phyloP scores from a whole-genome alignment of 92 coral and sea anemone species.

The Phenganax stokvisi region DNA sequence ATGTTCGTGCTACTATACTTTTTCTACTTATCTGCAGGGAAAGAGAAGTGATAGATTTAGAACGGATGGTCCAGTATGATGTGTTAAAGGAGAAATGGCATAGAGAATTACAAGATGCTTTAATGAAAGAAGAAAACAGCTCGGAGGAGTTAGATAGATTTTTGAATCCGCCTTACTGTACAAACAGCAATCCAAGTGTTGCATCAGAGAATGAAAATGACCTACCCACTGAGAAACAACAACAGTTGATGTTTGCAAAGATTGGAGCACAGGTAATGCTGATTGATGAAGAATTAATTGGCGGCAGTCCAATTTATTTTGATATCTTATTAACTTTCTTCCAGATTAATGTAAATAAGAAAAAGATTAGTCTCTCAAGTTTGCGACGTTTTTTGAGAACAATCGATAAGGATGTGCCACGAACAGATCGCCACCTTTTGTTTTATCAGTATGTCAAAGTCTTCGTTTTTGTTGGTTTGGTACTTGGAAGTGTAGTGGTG shows the following conservation, averaged over 20 bases:
- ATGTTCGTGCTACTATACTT: background rate
- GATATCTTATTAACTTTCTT: background rate
- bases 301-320: background rate
- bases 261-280: slow-evolving; percentile 69
- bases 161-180: slow-evolving; percentile 53
- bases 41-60: slow-evolving; percentile 68
- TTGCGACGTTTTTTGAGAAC: slow-evolving; percentile 56
- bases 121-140: slow-evolving; percentile 28
- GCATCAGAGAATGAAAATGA: slow-evolving; percentile 35
- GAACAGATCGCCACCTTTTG: slow-evolving; percentile 79
- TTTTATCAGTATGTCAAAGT: slow-evolving; percentile 58
- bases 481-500: background rate
- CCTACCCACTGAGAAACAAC: slow-evolving; percentile 45
- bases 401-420: slow-evolving; percentile 95
- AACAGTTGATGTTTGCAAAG: slow-evolving; percentile 67
- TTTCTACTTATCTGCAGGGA: slow-evolving; percentile 50
- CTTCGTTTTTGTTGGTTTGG: background rate
- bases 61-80: slow-evolving; percentile 66
- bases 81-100: slow-evolving; percentile 85
- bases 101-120: slow-evolving; percentile 51
- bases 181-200: background rate
- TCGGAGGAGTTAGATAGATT: slow-evolving; percentile 40
- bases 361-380: slow-evolving; percentile 51
- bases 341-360: slow-evolving; percentile 75
- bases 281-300: background rate